Evolutionary conservation across 2,797 vertebrate genomes (phyloP).

Genomic region (Cryptoblepharus egeriae): DNA sequence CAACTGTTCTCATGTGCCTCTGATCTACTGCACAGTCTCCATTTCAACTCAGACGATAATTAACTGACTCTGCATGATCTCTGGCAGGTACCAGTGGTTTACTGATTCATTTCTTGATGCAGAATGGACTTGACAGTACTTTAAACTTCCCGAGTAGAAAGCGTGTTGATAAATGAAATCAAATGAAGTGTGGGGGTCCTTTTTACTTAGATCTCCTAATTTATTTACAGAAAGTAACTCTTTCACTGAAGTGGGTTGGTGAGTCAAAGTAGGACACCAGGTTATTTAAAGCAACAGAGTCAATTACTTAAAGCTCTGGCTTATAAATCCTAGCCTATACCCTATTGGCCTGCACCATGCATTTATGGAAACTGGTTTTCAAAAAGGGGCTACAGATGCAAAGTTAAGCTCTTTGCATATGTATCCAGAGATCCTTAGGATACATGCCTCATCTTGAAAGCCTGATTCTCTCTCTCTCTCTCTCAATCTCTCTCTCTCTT

Average conservation of each 20-base stretch:
- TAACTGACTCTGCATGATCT: conserved; percentile 55
- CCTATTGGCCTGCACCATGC: background rate
- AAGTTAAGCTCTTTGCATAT: background rate
- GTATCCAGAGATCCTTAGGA: background rate
- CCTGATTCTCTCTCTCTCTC: too few relatives aligned
- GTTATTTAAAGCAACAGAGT: background rate
- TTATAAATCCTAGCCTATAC: background rate
- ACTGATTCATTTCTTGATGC: background rate
- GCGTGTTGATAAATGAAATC: conserved; percentile 36
- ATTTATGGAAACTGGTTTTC: background rate
- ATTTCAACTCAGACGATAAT: conserved; percentile 34
- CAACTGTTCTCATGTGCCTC: conserved; percentile 52
- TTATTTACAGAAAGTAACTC: background rate
- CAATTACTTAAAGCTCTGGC: background rate
- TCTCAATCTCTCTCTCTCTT: too few relatives aligned
- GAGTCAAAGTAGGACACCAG: conserved; percentile 8
- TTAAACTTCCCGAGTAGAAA: conserved; percentile 31
- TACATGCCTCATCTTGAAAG: background rate
- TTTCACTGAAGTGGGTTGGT: background rate
- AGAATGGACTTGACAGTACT: conserved; percentile 42
- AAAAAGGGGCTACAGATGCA: background rate
- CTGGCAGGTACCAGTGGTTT: conserved; percentile 40
- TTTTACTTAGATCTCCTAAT: conserved; percentile 21
- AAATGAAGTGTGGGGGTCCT: background rate
- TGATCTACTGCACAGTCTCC: conserved; percentile 46